Evolutionary conservation across 2,797 vertebrate genomes (phyloP).

Genomic region (Cryptoblepharus egeriae): DNA sequence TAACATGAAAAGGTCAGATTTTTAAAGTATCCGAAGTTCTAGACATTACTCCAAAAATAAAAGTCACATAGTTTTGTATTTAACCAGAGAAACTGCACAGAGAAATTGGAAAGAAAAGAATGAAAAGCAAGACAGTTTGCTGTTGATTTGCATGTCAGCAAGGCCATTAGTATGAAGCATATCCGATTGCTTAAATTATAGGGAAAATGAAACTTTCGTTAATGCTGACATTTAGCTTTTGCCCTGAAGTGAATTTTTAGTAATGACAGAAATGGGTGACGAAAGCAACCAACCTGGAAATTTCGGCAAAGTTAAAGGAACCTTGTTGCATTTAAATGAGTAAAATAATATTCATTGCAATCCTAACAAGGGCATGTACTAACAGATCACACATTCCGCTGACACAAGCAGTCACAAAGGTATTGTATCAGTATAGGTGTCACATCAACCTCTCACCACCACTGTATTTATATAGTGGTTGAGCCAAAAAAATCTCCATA

Average conservation of each 20-base stretch:
- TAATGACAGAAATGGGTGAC: conserved; percentile 12
- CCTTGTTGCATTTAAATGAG: neutral
- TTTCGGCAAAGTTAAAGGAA: neutral
- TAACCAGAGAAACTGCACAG: neutral
- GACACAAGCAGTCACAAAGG: no score
- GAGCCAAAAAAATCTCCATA: no score
- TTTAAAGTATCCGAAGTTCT: conserved; percentile 12
- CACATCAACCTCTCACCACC: no score
- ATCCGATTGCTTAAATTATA: conserved; percentile 20
- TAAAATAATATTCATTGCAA: neutral
- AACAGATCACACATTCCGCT: no score
- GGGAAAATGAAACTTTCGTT: conserved; percentile 21
- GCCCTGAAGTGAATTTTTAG: conserved; percentile 27
- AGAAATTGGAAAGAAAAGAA: neutral
- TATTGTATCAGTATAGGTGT: no score
- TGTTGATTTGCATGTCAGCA: conserved; percentile 29
- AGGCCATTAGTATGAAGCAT: conserved; percentile 6
- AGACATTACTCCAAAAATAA: neutral
- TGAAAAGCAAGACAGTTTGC: neutral
- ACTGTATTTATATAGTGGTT: no score
- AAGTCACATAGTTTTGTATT: neutral
- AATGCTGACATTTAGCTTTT: conserved; percentile 32
- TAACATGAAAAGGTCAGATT: conserved; percentile 26
- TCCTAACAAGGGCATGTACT: neutral
- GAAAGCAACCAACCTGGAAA: conserved; percentile 1